These are phyloP conservation scores for Lepidotrigona ventralis DNA, from an alignment of 1,140 invertebrate species.

Conservation along the genomic window DNA sequence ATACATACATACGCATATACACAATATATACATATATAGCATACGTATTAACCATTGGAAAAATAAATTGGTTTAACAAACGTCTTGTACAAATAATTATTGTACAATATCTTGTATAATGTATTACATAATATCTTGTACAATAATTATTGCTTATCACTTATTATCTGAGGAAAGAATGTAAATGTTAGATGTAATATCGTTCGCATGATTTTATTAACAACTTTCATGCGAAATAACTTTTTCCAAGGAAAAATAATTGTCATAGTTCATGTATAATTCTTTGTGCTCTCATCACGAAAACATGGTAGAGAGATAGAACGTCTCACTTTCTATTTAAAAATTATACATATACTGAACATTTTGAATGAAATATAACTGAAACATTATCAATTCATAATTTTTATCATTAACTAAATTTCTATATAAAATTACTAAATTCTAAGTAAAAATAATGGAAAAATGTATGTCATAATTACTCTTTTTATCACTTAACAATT, in stretches of 20 bases:
- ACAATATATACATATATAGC: neutral
- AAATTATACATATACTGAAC: neutral
- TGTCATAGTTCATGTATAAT: conserved; percentile 13
- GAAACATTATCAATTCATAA: neutral
- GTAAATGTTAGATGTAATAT: conserved; percentile 46
- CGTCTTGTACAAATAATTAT: conserved; percentile 43
- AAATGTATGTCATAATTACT: neutral
- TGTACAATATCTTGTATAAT: no score
- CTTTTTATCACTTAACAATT: neutral
- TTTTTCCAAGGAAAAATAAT: neutral
- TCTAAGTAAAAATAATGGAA: neutral
- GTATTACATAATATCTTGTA: neutral
- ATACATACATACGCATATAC: neutral
- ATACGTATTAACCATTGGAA: conserved; percentile 40
- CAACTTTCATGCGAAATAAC: conserved; percentile 8
- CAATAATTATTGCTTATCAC: conserved; percentile 54
- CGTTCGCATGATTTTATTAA: conserved; percentile 17
- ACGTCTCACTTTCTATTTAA: neutral
- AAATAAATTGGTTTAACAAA: conserved; percentile 50
- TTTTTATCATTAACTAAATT: neutral
- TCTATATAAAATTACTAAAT: neutral
- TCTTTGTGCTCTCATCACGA: conserved; percentile 7
- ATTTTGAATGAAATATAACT: conserved; percentile 1
- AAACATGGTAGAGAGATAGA: neutral
- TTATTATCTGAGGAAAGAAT: conserved; percentile 47